Conservation (phyloP, 2,113 vertebrate species). For the Octodon degus region DNA sequence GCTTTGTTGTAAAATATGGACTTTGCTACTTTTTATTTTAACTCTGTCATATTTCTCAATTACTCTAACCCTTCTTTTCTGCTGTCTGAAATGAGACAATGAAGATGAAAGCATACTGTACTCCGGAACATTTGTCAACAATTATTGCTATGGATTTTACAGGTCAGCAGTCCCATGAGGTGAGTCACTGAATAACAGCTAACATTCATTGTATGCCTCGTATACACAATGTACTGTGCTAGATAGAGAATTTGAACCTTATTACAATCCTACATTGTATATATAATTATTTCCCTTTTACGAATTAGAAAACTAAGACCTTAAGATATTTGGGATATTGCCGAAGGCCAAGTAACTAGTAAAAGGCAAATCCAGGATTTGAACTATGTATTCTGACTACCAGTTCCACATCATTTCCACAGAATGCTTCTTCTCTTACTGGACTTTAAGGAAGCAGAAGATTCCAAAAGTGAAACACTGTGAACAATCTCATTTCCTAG, state of each 20-base stretch:
- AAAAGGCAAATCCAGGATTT: neutral
- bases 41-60: neutral
- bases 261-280: neutral
- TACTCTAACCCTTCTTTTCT: neutral
- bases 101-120: neutral
- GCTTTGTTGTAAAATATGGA: constrained; percentile 13
- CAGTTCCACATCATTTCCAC: neutral
- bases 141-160: neutral
- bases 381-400: neutral
- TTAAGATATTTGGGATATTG: neutral
- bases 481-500: neutral
- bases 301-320: constrained; percentile 7
- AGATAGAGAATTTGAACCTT: neutral
- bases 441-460: neutral
- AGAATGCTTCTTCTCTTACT: constrained; percentile 1
- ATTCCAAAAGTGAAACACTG: neutral
- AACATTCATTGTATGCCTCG: neutral
- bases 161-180: neutral
- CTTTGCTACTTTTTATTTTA: constrained; percentile 29
- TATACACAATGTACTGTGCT: neutral
- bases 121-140: neutral
- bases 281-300: neutral
- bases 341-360: neutral
- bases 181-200: neutral
- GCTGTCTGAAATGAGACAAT: neutral